A percentile compares a stretch with the other conserved stretches of the same genome.
These are phyloP conservation scores for Acrocephalus scirpaceus DNA, from an alignment of 2,797 vertebrate species.

Conservation along the genomic window DNA sequence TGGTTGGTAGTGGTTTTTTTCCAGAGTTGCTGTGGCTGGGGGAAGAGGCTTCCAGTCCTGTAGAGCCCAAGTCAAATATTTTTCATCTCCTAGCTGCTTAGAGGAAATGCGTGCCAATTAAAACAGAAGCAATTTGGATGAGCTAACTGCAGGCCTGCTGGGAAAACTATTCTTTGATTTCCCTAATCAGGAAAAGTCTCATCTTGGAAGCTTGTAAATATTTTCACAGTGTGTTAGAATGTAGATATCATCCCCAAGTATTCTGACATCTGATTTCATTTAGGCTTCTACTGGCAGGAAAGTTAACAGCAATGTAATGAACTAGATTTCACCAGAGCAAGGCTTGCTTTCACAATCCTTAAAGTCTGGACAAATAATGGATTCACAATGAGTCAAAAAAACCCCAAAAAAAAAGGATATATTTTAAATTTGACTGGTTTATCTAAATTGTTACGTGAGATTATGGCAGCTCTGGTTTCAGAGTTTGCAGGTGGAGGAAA, in stretches of 20 bases:
- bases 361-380: background rate
- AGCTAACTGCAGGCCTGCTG: constrained; percentile 44
- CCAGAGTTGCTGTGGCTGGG: background rate
- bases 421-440: background rate
- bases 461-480: background rate
- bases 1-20: background rate
- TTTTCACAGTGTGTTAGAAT: constrained; percentile 31
- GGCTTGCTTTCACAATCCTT: background rate
- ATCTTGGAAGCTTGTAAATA: constrained; percentile 56
- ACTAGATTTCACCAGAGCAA: background rate
- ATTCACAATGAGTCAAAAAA: fast-evolving
- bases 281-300: background rate
- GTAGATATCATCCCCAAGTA: background rate
- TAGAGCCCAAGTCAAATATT: constrained; percentile 44
- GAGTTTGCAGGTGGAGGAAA: background rate
- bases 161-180: constrained; percentile 59
- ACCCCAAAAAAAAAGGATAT: too few relatives aligned
- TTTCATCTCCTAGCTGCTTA: constrained; percentile 18
- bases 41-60: constrained; percentile 29
- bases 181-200: constrained; percentile 40
- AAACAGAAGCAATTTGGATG: constrained; percentile 52
- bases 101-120: constrained; percentile 48
- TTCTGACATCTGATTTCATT: background rate
- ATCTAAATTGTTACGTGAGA: background rate
- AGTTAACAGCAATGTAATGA: background rate